Evolutionary conservation across 2,888 invertebrate genomes (phyloP).

Genomic region (Horisme vitalbata): DNA sequence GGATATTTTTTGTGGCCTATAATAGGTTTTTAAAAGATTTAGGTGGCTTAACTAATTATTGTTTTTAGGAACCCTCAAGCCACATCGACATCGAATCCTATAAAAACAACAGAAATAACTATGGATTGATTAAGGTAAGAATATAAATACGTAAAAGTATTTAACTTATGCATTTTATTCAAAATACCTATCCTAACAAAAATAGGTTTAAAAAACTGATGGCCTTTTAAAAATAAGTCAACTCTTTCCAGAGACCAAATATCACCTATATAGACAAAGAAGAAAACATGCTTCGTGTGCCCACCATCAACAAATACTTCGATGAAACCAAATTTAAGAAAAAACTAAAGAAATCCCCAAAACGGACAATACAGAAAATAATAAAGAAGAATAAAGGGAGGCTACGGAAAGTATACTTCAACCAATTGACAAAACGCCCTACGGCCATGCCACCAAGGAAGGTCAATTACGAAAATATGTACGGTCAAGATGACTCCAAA

Average conservation of each 20-base stretch:
- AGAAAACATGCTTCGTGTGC: conserved; percentile 60
- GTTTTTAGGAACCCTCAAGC: neutral
- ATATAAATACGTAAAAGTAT: too few species aligned
- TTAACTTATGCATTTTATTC: too few species aligned
- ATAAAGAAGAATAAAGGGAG: conserved; percentile 62
- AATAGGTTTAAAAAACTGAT: too few species aligned
- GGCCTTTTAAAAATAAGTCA: too few species aligned
- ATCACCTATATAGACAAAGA: conserved; percentile 59
- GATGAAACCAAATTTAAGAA: conserved; percentile 47
- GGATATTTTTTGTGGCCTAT: too few species aligned
- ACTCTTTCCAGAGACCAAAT: conserved; percentile 41
- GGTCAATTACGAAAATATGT: conserved; percentile 35
- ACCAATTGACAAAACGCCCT: conserved; percentile 38
- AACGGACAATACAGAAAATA: conserved; percentile 69
- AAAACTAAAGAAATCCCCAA: conserved; percentile 57
- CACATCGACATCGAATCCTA: conserved; percentile 17
- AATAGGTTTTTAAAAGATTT: too few species aligned
- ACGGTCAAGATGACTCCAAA: conserved; percentile 38
- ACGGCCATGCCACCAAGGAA: conserved; percentile 41
- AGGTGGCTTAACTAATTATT: too few species aligned
- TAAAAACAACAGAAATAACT: conserved; percentile 2
- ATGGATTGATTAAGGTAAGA: conserved; percentile 3
- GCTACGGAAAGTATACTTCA: conserved; percentile 50
- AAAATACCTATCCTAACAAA: too few species aligned
- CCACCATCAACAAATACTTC: conserved; percentile 43